Evolutionary conservation across 2,113 vertebrate species (phyloP).

Genomic region (Gallinago media): DNA sequence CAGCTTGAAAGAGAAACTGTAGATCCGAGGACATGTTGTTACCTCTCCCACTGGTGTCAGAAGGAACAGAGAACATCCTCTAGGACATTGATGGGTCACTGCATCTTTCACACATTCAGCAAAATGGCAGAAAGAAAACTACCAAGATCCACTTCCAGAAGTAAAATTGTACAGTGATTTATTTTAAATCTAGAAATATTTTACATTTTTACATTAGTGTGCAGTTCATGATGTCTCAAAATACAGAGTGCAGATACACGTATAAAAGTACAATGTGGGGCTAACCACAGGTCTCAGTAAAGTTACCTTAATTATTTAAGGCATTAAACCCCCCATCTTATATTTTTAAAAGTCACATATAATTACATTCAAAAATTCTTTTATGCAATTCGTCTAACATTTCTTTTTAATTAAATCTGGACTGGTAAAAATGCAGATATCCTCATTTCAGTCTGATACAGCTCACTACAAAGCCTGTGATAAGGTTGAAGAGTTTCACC

Average conservation of each 20-base stretch:
- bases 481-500: neutral
- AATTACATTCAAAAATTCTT: constrained; percentile 74
- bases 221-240: constrained; percentile 76
- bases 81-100: neutral
- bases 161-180: constrained; percentile 67
- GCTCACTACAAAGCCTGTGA: constrained; percentile 14
- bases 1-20: neutral
- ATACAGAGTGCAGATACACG: constrained; percentile 75
- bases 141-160: neutral
- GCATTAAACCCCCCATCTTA: constrained; percentile 49
- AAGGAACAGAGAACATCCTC: neutral
- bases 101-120: neutral
- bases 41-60: neutral
- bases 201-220: constrained; percentile 81
- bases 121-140: neutral
- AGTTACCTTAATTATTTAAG: constrained; percentile 74
- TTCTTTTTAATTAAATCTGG: constrained; percentile 43
- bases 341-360: constrained; percentile 48
- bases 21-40: neutral
- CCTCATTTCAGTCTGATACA: constrained; percentile 39
- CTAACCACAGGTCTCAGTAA: constrained; percentile 62
- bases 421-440: constrained; percentile 51
- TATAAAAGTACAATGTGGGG: constrained; percentile 59
- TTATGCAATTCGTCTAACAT: neutral
- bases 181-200: constrained; percentile 78